Evolutionary conservation across 2,797 vertebrate species (phyloP).

Genomic region (Gymnodraco acuticeps): DNA sequence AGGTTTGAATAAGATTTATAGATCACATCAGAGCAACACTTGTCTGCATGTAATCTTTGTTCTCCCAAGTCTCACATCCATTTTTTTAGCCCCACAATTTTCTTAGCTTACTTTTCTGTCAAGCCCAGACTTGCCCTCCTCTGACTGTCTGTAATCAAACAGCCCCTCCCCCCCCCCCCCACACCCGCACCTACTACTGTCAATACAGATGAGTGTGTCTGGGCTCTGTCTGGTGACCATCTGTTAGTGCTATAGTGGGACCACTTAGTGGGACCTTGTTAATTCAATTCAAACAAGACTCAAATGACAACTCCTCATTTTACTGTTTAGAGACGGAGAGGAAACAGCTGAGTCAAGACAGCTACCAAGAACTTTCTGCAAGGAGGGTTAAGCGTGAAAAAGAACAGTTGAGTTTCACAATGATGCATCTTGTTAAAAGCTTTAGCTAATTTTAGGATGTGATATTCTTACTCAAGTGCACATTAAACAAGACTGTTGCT

Average conservation of each 20-base stretch:
- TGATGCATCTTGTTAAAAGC: not conserved
- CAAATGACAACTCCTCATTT: slow-evolving; percentile 33
- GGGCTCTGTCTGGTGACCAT: slow-evolving; percentile 59
- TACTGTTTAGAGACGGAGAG: slow-evolving; percentile 5
- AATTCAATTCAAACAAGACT: slow-evolving; percentile 75
- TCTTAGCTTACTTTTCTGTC: slow-evolving; percentile 52
- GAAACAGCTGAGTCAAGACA: slow-evolving; percentile 56
- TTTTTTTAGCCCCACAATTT: slow-evolving; percentile 33
- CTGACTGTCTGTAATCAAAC: slow-evolving; percentile 30
- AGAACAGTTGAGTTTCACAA: not conserved
- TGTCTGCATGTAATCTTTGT: slow-evolving; percentile 8
- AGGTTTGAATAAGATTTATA: slow-evolving; percentile 20
- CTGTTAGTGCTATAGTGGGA: slow-evolving; percentile 39
- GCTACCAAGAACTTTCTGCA: not conserved
- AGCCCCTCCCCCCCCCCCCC: slow-evolving; percentile 11
- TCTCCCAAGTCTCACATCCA: not conserved
- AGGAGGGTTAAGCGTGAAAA: not conserved
- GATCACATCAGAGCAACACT: not conserved
- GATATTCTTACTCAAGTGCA: slow-evolving; percentile 14
- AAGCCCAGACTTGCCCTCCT: slow-evolving; percentile 68
- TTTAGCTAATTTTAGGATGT: slow-evolving; percentile 2
- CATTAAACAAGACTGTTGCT: slow-evolving; percentile 15
- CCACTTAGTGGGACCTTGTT: slow-evolving; percentile 52
- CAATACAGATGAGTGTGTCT: slow-evolving; percentile 44
- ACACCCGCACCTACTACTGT: slow-evolving; percentile 21